Percentiles rank a stretch among this genome's conserved stretches.
Evolutionary conservation across 64 coral and sea anemone genomes (phyloP).

Genomic region (Catalaphyllia jardinei): DNA sequence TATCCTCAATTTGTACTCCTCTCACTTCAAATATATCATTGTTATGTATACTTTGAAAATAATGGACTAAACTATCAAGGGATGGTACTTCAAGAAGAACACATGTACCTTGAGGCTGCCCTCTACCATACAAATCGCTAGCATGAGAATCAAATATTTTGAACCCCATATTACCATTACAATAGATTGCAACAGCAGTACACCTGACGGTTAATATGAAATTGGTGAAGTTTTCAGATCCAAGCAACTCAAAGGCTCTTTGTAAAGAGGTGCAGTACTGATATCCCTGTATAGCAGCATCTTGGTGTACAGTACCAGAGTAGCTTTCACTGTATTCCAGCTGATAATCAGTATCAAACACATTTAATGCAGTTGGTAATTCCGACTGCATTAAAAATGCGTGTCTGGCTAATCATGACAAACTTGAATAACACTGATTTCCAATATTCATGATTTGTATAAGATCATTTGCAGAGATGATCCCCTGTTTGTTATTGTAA

Average conservation of each 20-base stretch:
- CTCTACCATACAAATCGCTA: conserved; percentile 26
- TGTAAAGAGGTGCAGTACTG: too few species aligned
- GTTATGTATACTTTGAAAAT: conserved; percentile 32
- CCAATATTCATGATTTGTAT: too few species aligned
- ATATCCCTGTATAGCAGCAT: too few species aligned
- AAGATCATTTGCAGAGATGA: too few species aligned
- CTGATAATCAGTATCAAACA: too few species aligned
- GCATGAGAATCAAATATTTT: conserved; percentile 48
- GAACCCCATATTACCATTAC: conserved; percentile 26
- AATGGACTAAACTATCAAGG: conserved; percentile 19
- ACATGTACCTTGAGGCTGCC: conserved; percentile 49
- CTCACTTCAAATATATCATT: background rate
- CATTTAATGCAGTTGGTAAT: too few species aligned
- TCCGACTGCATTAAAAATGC: too few species aligned
- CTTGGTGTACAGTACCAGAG: too few species aligned
- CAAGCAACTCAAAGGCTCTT: too few species aligned
- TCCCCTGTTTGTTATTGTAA: too few species aligned
- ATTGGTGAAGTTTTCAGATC: background rate
- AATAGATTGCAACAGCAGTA: conserved; percentile 55
- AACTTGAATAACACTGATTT: too few species aligned
- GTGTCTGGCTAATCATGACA: too few species aligned
- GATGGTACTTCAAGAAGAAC: conserved; percentile 45
- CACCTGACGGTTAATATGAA: conserved; percentile 47
- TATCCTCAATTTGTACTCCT: conserved; percentile 26
- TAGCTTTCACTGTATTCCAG: background rate